Base-by-base conservation (phyloP, 2,888 invertebrate genomes). In the Dinocampus coccinellae region DNA sequence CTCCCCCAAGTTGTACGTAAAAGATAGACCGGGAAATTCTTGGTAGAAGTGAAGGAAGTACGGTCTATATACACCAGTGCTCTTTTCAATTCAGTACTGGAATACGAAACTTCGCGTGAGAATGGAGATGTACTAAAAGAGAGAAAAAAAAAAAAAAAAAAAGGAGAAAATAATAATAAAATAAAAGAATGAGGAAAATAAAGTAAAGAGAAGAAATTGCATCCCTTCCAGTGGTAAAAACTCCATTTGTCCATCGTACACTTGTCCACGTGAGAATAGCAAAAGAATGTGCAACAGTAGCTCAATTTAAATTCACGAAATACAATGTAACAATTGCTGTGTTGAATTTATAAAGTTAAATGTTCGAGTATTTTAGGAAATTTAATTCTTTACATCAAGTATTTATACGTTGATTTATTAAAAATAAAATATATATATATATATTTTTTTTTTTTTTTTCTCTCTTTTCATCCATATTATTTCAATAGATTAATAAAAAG, bases 1-100 rank as follows among this genome's bases (percentile, higher is more conserved):
- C n/a, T n/a, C n/a, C n/a, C n/a, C 29, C 58, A 58, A 58, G 58
- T 58, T 58, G 24, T 55, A 16, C 58, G 33, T 47, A 16, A n/a
- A 47, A 47, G 47, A 47, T 47, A 47, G 47, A 16, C 16, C 47
- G 16, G 16, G 16, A 47, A 16, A 47, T 47, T 47, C 6, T 7
- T 16, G 16, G 16, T 16, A 20, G n/a, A 33, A 58, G 26, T n/a
- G 13, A 20, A 33, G 58, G 26, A 58, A 33, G 58, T 29, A 4
- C 13, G 58, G 7, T 33, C 13, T 58, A 58, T 58, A 34, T 11
- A 55, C 29, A 29, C 13, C 26, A 4, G 26, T 29, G 7, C 16
- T 26, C 26, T 9, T 16, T 20, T 29, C 47, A 47, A 26, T 42
- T 29, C 63, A 42, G 16, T 62, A 26, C 20, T 24, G 63, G 42